Evolutionary conservation across 2,797 vertebrate genomes (phyloP).

Genomic region (Tapirus indicus): DNA sequence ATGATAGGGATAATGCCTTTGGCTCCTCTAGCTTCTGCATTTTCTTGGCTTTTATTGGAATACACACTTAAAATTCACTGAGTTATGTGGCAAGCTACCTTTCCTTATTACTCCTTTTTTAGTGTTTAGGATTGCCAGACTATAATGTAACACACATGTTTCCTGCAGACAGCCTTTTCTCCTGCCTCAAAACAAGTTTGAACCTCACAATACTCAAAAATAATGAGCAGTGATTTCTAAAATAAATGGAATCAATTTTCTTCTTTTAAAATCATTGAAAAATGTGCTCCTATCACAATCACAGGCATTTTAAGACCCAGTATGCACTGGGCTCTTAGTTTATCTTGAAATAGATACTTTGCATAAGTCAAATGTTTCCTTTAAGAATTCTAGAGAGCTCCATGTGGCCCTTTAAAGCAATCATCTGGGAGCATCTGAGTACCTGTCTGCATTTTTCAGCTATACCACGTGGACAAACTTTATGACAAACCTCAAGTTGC

Average conservation of each 20-base stretch:
- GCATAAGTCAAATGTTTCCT: not conserved
- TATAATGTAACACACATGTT: conserved; percentile 83
- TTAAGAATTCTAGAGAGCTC: conserved; percentile 2
- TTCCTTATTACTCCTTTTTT: conserved; percentile 72
- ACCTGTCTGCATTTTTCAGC: not conserved
- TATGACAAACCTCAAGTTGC: not conserved
- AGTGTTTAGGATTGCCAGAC: conserved; percentile 75
- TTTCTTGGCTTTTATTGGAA: conserved; percentile 56
- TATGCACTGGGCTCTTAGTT: not conserved
- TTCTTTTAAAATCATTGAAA: conserved; percentile 60
- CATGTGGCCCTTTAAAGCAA: not conserved
- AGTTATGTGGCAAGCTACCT: conserved; percentile 69
- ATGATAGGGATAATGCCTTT: not conserved
- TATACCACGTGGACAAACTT: not conserved
- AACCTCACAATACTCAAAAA: conserved; percentile 77
- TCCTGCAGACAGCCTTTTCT: conserved; percentile 79
- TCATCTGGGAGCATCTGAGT: not conserved
- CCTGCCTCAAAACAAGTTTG: conserved; percentile 77
- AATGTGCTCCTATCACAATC: conserved; percentile 49
- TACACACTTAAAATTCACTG: conserved; percentile 53
- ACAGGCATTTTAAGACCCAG: conserved; percentile 10
- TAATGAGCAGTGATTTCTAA: conserved; percentile 76
- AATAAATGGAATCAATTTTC: conserved; percentile 72
- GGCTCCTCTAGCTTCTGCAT: conserved; percentile 3
- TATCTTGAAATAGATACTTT: conserved; percentile 53